A percentile compares a stretch with the other conserved stretches of the same genome.
phyloP scores from a whole-genome alignment of 1,140 invertebrate genomes.

The Anthonomus grandis region DNA sequence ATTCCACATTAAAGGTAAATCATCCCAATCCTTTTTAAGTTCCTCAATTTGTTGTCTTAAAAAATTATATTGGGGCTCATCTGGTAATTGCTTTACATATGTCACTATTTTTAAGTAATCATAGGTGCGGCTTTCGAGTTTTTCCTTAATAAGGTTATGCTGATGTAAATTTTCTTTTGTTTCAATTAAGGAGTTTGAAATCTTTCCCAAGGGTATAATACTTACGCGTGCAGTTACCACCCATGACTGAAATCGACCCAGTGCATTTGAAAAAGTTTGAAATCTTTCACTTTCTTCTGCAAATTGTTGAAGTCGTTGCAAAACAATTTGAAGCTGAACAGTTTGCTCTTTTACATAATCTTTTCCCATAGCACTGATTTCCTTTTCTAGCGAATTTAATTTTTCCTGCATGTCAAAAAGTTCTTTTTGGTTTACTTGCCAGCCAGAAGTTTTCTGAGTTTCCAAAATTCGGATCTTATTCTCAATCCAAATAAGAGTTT shows the following conservation, averaged over 20 bases:
- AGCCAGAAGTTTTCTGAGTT: slow-evolving; percentile 89
- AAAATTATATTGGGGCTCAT: slow-evolving; percentile 94
- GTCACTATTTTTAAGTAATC: slow-evolving; percentile 99
- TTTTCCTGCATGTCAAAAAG: slow-evolving; percentile 97
- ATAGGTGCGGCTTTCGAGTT: slow-evolving; percentile 98
- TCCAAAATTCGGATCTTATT: slow-evolving; percentile 97
- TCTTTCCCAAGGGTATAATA: slow-evolving; percentile 97
- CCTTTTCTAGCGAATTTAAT: slow-evolving; percentile 86
- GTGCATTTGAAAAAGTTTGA: slow-evolving; percentile 95
- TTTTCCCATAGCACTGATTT: slow-evolving; percentile 85
- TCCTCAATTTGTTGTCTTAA: slow-evolving; percentile 93
- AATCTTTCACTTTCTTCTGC: slow-evolving; percentile 96
- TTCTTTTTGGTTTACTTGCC: slow-evolving; percentile 96
- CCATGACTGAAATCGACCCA: slow-evolving; percentile 98
- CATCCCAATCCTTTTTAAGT: slow-evolving; percentile 97
- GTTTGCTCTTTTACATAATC: slow-evolving; percentile 94
- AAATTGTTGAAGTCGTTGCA: slow-evolving; percentile 96
- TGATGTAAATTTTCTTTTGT: slow-evolving; percentile 94
- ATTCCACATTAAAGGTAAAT: slow-evolving; percentile 99
- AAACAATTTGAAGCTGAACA: slow-evolving; percentile 82
- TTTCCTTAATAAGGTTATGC: slow-evolving; percentile 96
- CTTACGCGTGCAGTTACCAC: slow-evolving; percentile 96
- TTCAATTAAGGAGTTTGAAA: slow-evolving; percentile 91
- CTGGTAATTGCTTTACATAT: slow-evolving; percentile 92
- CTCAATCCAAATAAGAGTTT: slow-evolving; percentile 99